A percentile compares a stretch with the other conserved stretches of the same genome.
phyloP scores from a whole-genome alignment of 2,888 invertebrate genomes.

The Cataglyphis albicans region DNA sequence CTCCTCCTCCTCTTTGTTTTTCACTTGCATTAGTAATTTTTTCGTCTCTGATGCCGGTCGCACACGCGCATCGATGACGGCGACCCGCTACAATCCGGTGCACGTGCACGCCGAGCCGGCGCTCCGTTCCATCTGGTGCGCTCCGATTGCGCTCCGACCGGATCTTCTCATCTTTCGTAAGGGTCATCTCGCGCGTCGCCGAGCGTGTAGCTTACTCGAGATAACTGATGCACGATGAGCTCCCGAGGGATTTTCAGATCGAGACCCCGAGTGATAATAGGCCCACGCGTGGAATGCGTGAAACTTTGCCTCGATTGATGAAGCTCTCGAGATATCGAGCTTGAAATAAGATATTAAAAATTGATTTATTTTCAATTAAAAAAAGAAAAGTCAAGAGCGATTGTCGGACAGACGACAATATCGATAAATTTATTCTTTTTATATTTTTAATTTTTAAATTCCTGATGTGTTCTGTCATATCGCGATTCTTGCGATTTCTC shows the following conservation, averaged over 20 bases:
- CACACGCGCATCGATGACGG: constrained; percentile 20
- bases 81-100: constrained; percentile 49
- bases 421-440: not conserved
- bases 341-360: not conserved
- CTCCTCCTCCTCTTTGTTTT: not conserved
- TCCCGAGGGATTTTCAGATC: constrained; percentile 27
- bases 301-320: not conserved
- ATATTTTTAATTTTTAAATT: not conserved
- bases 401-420: not conserved
- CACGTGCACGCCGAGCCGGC: constrained; percentile 74
- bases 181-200: not conserved
- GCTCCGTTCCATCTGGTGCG: constrained; percentile 75
- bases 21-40: not conserved
- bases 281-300: not conserved
- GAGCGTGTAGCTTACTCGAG: not conserved
- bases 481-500: not conserved
- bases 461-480: not conserved
- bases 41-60: constrained; percentile 24
- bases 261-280: not conserved
- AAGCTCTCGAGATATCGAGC: not conserved
- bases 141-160: constrained; percentile 57
- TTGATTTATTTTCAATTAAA: not conserved
- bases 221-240: not conserved
- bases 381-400: no score
- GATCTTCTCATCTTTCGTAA: constrained; percentile 30